phyloP scores from a whole-genome alignment of 2,888 invertebrate species.

The Ganaspis brasiliensis region DNA sequence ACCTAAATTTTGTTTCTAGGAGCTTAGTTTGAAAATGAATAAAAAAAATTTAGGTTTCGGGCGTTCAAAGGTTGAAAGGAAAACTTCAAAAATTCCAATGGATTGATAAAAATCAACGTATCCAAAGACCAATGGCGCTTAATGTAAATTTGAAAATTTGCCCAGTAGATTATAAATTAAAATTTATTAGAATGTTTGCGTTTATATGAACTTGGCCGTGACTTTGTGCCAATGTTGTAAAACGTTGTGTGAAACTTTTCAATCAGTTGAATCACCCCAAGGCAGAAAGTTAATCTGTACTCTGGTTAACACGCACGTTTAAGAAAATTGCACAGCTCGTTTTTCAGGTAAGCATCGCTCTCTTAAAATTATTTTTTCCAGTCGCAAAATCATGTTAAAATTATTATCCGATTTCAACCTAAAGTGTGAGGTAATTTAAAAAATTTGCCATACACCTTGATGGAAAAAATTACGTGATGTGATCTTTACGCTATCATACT shows the following conservation, averaged over 20 bases:
- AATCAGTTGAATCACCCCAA: conserved; percentile 11
- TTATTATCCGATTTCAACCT: neutral
- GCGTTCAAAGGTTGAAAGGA: too few relatives aligned
- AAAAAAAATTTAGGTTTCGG: too few relatives aligned
- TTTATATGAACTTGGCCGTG: conserved; percentile 19
- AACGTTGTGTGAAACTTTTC: conserved; percentile 14
- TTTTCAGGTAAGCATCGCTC: neutral
- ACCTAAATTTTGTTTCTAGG: too few relatives aligned
- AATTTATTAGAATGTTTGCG: neutral
- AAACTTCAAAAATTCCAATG: too few relatives aligned
- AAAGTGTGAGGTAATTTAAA: neutral
- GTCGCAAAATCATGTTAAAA: neutral
- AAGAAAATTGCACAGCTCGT: conserved; percentile 9
- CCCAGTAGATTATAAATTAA: too few relatives aligned
- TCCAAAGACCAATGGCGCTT: too few relatives aligned
- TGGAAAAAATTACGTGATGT: conserved; percentile 15
- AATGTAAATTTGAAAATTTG: too few relatives aligned
- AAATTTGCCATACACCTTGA: neutral
- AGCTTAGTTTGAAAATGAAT: too few relatives aligned
- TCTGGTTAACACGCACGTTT: conserved; percentile 17
- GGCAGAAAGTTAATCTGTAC: conserved; percentile 15
- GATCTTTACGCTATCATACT: conserved; percentile 49
- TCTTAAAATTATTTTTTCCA: neutral
- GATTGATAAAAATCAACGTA: too few relatives aligned
- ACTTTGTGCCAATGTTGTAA: conserved; percentile 2